These are phyloP conservation scores for Cylloceria caligata DNA, from an alignment of 2,888 invertebrate genomes.

Conservation along the genomic window DNA sequence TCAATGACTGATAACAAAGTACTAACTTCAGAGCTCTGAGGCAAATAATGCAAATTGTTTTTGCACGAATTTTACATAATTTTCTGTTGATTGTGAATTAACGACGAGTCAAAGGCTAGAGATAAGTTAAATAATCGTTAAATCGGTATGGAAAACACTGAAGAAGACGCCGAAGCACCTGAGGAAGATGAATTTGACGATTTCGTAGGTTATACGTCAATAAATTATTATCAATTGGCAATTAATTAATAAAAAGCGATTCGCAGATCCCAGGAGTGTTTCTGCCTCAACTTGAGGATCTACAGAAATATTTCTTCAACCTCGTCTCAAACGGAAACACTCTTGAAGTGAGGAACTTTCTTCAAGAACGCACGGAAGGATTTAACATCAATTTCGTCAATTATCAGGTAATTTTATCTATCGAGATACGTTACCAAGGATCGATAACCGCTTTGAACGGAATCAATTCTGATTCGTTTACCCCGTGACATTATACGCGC, in stretches of 20 bases:
- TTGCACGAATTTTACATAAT: neutral
- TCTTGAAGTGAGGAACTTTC: constrained; percentile 83
- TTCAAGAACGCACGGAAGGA: constrained; percentile 82
- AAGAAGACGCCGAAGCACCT: constrained; percentile 32
- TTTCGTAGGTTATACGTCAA: constrained; percentile 27
- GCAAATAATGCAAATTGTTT: constrained; percentile 17
- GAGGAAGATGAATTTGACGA: constrained; percentile 53
- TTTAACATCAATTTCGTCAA: constrained; percentile 87
- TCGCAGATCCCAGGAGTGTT: constrained; percentile 83
- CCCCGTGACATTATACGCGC: constrained; percentile 5
- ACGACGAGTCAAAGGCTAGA: neutral
- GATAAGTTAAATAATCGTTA: neutral
- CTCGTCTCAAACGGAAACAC: constrained; percentile 85
- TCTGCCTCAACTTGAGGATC: constrained; percentile 85
- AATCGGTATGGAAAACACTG: constrained; percentile 46
- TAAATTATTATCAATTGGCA: constrained; percentile 4
- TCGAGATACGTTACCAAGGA: neutral
- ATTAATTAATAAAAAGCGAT: neutral
- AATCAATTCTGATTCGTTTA: neutral
- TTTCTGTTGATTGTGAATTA: neutral
- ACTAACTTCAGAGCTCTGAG: constrained; percentile 42
- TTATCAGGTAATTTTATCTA: constrained; percentile 84
- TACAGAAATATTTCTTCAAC: constrained; percentile 86
- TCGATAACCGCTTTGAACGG: constrained; percentile 4
- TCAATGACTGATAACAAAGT: neutral